Percentiles rank a stretch among this genome's conserved stretches.
phyloP scores from a whole-genome alignment of 1,140 invertebrate species.

The Drosophila serrata region DNA sequence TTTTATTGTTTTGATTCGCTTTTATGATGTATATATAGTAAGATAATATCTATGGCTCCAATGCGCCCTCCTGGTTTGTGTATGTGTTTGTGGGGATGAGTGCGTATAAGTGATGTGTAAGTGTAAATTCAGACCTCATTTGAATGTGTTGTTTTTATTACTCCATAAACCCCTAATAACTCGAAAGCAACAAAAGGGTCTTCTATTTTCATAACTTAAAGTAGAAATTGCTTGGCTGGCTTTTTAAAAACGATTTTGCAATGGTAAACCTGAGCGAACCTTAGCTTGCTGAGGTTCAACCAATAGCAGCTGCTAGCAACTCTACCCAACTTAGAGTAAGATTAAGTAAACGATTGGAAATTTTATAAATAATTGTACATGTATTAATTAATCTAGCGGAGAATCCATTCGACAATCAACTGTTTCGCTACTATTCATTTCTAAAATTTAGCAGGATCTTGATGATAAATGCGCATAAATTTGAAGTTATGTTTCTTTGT shows the following conservation, averaged over 20 bases:
- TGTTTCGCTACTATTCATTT: constrained; percentile 23
- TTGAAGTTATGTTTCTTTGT: constrained; percentile 10
- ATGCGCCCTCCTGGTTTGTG: constrained; percentile 5
- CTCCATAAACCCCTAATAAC: constrained; percentile 16
- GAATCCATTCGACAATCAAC: constrained; percentile 77
- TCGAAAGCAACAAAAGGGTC: constrained; percentile 17
- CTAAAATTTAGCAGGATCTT: constrained; percentile 26
- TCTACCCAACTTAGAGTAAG: constrained; percentile 40
- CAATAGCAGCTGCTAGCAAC: constrained; percentile 10
- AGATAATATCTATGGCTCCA: constrained; percentile 35
- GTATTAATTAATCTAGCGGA: constrained; percentile 74
- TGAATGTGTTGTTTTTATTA: constrained; percentile 13
- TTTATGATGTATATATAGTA: constrained; percentile 42
- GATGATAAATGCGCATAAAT: constrained; percentile 44
- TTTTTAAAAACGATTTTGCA: constrained; percentile 11
- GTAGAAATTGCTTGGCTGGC: constrained; percentile 41
- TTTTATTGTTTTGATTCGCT: constrained; percentile 59
- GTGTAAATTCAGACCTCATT: constrained; percentile 24
- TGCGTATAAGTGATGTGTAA: constrained; percentile 7
- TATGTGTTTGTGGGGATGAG: constrained; percentile 15
- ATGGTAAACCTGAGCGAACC: constrained; percentile 45
- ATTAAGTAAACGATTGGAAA: constrained; percentile 54
- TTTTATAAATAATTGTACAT: constrained; percentile 73
- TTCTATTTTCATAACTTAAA: constrained; percentile 44
- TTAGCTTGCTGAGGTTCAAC: constrained; percentile 4